These are phyloP conservation scores for Macaria liturata DNA, from an alignment of 2,888 invertebrate species.

Conservation along the genomic window DNA sequence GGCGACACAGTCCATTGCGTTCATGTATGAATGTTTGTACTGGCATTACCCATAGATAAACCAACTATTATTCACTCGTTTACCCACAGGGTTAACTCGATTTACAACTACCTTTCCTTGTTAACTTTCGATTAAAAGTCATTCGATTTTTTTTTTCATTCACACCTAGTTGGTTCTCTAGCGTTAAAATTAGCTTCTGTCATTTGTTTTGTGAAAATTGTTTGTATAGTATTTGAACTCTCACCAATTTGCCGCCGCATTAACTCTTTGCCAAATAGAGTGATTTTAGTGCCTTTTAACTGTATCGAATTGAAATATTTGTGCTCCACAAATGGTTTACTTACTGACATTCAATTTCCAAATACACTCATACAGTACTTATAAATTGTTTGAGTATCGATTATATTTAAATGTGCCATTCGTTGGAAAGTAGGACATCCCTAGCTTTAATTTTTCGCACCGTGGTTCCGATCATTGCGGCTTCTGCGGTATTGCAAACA, in stretches of 20 bases:
- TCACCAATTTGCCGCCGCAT: conserved; percentile 64
- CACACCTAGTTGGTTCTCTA: no score
- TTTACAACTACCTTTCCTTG: neutral
- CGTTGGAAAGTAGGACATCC: conserved; percentile 17
- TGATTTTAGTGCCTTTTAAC: conserved; percentile 57
- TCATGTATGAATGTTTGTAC: conserved; percentile 26
- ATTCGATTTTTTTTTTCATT: neutral
- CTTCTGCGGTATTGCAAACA: conserved; percentile 50
- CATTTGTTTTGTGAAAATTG: conserved; percentile 49
- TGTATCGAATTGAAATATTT: conserved; percentile 45
- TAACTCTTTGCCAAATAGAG: conserved; percentile 50
- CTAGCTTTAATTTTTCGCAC: conserved; percentile 39
- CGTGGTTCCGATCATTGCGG: conserved; percentile 51
- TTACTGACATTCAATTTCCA: no score
- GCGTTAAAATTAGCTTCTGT: conserved; percentile 25
- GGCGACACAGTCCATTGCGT: conserved; percentile 42
- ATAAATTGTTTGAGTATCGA: no score
- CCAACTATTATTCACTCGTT: conserved; percentile 2
- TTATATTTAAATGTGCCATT: conserved; percentile 1
- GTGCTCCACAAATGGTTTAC: no score
- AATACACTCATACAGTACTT: no score
- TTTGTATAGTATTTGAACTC: conserved; percentile 52
- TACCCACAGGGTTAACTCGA: neutral
- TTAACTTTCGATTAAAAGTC: conserved; percentile 1
- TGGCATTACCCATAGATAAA: conserved; percentile 1